A percentile compares a stretch with the other conserved stretches of the same genome.
Evolutionary conservation across 2,113 vertebrate species (phyloP).

Genomic region (Orientallactaga bullata): DNA sequence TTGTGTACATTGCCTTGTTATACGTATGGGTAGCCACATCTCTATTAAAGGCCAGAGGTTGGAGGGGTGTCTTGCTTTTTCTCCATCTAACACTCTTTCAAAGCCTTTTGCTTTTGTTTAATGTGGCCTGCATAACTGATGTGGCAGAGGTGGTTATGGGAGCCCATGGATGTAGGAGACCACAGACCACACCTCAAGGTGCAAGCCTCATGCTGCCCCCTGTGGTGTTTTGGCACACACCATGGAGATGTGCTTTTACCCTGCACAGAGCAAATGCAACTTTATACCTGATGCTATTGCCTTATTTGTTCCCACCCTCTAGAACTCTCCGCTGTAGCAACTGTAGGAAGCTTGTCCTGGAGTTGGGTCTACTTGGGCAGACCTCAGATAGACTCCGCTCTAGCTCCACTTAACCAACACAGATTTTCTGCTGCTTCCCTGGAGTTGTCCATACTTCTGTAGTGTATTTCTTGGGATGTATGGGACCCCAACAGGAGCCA

Average conservation of each 20-base stretch:
- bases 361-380: neutral
- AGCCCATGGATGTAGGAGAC: fast-evolving
- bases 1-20: fast-evolving
- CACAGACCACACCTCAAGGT: neutral
- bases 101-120: neutral
- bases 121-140: neutral
- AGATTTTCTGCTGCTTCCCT: too few relatives aligned
- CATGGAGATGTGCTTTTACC: neutral
- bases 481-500: neutral
- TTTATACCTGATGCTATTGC: fast-evolving
- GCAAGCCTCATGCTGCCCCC: neutral
- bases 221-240: fast-evolving
- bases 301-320: too few relatives aligned
- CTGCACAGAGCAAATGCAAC: neutral
- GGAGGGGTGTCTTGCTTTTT: neutral
- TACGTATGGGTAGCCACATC: fast-evolving
- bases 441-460: fast-evolving
- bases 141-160: fast-evolving
- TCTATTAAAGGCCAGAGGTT: neutral
- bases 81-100: fast-evolving
- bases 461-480: fast-evolving
- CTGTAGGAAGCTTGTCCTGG: neutral
- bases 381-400: neutral
- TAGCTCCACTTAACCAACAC: neutral
- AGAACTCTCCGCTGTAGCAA: neutral